Evolutionary conservation across 2,113 vertebrate genomes (phyloP), one percentile per base, ranked within the genome.

Genomic region (Columba janthina): DNA sequence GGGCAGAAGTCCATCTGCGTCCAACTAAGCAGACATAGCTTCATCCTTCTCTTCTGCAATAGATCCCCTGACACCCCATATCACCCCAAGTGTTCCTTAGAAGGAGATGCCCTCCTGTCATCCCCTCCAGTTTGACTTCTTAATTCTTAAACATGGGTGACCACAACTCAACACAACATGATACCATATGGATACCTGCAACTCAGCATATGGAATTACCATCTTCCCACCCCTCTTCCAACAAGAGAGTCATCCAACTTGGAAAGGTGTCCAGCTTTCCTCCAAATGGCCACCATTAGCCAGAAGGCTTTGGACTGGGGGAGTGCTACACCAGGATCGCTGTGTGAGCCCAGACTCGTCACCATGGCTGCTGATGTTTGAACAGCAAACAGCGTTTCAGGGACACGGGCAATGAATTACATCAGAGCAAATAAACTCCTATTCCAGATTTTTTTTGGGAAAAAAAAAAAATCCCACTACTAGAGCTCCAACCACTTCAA

Each of bases 271-370:
- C 15, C 4, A 0, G 9, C 8, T 65, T 87, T 87, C 70, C 74
- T 85, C 42, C 2, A 0, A 76, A 51, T 0, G 1, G 57, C 57
- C 44, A 69, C 61, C 3, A 0, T 44, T 62, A 84, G 56, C 53
- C 64, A 58, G 82, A 72, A 56, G 11, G 21, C 38, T 66, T 53
- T 86, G 61, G 77, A 44, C 57, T 29, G 44, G 72, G 94, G n/a
- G 24, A 42, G 53, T 1, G 2, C 48, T 76, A 50, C 50, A 50
- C 0, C 0, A 11, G 25, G 72, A 69, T 11, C 4, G 2, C 60
- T 32, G 31, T 0, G 2, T 2, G 2, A 89, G 65, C 29, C 70
- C 73, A 72, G 26, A 56, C 9, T 1, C 0, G 71, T 79, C 62
- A 58, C 84, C 81, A 58, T 9, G 79, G 67, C 46, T 95, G 56